Evolutionary conservation across 2,113 vertebrate genomes (phyloP), one percentile per base, ranked within the genome.

Genomic region (Damaliscus lunatus): DNA sequence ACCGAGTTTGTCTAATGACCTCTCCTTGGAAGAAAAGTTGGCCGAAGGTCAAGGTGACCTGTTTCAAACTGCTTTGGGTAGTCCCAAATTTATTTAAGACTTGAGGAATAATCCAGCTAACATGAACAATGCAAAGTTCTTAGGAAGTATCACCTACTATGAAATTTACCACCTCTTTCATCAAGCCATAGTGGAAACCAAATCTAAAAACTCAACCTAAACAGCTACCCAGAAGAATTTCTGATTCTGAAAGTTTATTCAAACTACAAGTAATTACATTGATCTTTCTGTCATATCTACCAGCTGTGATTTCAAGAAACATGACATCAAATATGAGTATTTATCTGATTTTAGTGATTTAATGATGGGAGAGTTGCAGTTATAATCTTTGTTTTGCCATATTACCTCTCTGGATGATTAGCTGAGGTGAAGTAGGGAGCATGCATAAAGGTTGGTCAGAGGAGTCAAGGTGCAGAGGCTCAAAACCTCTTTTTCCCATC

Each of bases 71-170:
- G 12, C 82, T 53, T 91, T 96, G 85, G 15, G 7, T 85, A 27
- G 46, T 89, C 31, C 53, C 53, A 83, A 50, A 64, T 82, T 74
- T 86, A 91, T 78, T 55, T 83, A 62, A 91, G 36, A 33, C 46
- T 95, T 50, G 52, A 93, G 40, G 88, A 74, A 82, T 93, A 93
- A 97, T 21, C 52, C 33, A 97, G 52, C 15, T 96, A 71, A 62
- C 12, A 40, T n/a, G 33, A 93, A 94, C 40, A 13, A 81, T 48
- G 90, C 46, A 74, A 90, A 85, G 11, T 4, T 11, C 46, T 64
- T 94, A 48, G 55, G 43, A 86, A 90, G n/a, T 59, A n/a, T 52
- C 21, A 62, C 29, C 33, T 83, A 59, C 46, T 27, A 4, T 71
- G 64, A 94, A 96, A 60, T 87, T 40, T 40, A 62, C 36, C 46